Evolutionary conservation across 37 sponge, comb jelly and placozoan genomes (phyloP).

Genomic region (Crambe crambe): DNA sequence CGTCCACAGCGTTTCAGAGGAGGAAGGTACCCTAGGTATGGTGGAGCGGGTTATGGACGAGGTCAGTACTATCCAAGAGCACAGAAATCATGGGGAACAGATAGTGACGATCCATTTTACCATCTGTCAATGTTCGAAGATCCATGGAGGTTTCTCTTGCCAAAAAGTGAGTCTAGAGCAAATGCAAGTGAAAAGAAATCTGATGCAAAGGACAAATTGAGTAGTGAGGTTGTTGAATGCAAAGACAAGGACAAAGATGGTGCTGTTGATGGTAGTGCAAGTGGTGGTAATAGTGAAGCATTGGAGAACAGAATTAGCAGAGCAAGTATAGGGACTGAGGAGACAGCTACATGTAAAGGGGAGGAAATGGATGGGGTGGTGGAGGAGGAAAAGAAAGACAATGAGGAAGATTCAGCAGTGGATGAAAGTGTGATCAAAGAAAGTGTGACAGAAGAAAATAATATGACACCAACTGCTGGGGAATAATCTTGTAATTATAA

Average conservation of each 20-base stretch:
- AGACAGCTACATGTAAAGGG: neutral
- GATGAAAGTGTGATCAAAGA: neutral
- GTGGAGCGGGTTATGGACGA: neutral
- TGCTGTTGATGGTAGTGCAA: neutral
- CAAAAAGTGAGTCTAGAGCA: neutral
- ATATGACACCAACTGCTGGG: neutral
- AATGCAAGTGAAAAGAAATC: neutral
- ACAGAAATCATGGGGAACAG: neutral
- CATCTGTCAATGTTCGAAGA: conserved; percentile 50
- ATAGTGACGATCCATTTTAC: conserved; percentile 37
- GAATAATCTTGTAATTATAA: neutral
- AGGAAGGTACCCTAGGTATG: neutral
- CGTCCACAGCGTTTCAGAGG: neutral
- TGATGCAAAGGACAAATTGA: neutral
- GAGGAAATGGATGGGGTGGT: neutral
- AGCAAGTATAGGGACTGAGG: neutral
- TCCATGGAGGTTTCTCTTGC: conserved; percentile 42
- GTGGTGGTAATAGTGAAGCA: neutral
- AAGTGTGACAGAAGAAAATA: neutral
- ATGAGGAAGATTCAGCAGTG: neutral
- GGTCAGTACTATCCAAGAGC: neutral
- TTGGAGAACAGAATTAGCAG: neutral
- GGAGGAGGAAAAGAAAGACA: neutral
- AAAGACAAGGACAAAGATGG: neutral
- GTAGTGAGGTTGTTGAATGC: neutral